These are phyloP conservation scores for Podocnemis expansa DNA, from an alignment of 2,113 vertebrate species.

Conservation along the genomic window DNA sequence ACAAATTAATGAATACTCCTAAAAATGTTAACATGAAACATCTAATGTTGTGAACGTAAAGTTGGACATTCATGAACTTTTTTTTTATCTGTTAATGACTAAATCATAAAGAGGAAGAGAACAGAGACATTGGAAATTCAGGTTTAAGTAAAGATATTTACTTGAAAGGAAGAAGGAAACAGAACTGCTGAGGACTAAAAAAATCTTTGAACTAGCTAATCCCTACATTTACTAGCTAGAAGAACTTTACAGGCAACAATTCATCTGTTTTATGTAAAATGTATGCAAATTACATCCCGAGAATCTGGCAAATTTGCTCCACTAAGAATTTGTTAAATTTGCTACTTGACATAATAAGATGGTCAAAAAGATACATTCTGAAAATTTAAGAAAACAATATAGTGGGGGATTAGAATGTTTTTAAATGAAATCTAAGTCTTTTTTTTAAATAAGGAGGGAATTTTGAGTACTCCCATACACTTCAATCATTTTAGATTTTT, in stretches of 20 bases:
- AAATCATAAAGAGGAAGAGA: neutral
- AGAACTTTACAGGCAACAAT: neutral
- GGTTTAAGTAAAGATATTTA: neutral
- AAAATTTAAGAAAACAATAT: neutral
- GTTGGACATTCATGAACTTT: fast-evolving
- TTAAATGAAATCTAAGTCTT: neutral
- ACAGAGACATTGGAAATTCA: neutral
- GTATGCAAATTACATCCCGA: neutral
- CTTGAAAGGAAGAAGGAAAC: neutral
- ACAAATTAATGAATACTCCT: neutral
- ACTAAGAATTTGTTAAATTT: neutral
- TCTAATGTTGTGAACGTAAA: fast-evolving
- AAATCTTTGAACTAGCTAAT: neutral
- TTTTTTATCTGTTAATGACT: neutral
- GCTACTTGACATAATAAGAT: neutral
- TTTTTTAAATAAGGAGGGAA: neutral
- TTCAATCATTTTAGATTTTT: neutral
- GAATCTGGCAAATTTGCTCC: neutral
- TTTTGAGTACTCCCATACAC: neutral
- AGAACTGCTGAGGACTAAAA: neutral
- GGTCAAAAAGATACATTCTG: fast-evolving
- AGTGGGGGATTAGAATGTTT: neutral
- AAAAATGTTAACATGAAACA: neutral
- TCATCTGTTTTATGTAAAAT: neutral
- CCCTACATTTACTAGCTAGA: neutral